phyloP scores from a whole-genome alignment of 2,113 vertebrate genomes.

The Miniopterus natalensis region DNA sequence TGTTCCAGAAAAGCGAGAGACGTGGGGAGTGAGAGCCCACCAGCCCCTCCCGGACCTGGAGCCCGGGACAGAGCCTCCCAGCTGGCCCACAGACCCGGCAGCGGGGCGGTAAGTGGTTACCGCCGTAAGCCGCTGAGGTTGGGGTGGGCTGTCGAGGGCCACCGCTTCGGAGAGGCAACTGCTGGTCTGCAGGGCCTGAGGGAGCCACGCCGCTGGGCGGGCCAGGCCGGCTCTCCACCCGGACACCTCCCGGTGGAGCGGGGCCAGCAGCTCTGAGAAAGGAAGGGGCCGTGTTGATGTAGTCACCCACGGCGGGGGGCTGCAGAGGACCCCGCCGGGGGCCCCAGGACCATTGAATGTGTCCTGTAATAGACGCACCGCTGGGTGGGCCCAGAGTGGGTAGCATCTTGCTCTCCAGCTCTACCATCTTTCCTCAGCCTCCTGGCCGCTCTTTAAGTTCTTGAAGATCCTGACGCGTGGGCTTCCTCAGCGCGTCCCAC shows the following conservation, averaged over 20 bases:
- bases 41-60: neutral
- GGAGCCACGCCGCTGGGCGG: neutral
- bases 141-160: neutral
- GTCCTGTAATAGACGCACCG: neutral
- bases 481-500: too few relatives aligned
- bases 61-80: too few relatives aligned
- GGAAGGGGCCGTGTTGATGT: neutral
- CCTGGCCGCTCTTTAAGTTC: neutral
- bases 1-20: neutral
- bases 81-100: neutral
- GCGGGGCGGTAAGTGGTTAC: neutral
- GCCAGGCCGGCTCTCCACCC: neutral
- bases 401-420: accelerated
- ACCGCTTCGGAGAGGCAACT: neutral
- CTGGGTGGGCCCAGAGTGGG: too few relatives aligned
- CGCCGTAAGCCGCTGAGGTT: neutral
- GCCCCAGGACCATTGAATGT: neutral
- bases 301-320: too few relatives aligned
- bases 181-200: neutral
- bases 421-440: neutral
- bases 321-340: neutral
- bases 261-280: neutral
- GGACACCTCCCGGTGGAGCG: neutral
- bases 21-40: neutral
- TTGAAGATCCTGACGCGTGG: neutral